Evolutionary conservation across 2,888 invertebrate genomes (phyloP).

Genomic region (Dioctria linearis): DNA sequence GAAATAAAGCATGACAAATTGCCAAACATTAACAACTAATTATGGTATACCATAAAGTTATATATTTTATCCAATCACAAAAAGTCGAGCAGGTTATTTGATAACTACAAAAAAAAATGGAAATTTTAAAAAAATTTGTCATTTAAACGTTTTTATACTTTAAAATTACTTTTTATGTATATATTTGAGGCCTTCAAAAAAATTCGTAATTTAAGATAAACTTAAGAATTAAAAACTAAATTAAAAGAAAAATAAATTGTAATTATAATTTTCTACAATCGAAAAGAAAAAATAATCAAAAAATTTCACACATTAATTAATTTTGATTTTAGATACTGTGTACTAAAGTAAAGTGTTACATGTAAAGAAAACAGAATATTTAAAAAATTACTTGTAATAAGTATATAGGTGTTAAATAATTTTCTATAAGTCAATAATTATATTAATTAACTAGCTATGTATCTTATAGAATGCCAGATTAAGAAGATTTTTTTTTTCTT

Average conservation of each 20-base stretch:
- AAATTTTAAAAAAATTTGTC: conserved; percentile 19
- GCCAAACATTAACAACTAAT: background rate
- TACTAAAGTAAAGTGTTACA: conserved; percentile 37
- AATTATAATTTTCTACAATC: conserved; percentile 43
- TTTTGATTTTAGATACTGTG: conserved; percentile 11
- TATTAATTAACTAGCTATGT: conserved; percentile 43
- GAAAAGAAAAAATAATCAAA: conserved; percentile 5
- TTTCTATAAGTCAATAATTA: conserved; percentile 47
- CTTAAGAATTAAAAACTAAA: conserved; percentile 18
- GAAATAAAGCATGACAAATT: background rate
- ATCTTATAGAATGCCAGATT: conserved; percentile 48
- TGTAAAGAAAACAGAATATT: conserved; percentile 37
- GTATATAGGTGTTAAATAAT: conserved; percentile 44
- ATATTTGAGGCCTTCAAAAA: conserved; percentile 49
- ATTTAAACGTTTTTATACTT: conserved; percentile 44
- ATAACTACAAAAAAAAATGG: conserved; percentile 20
- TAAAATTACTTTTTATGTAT: conserved; percentile 22
- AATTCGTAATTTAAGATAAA: conserved; percentile 38
- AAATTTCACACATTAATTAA: conserved; percentile 24
- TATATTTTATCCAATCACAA: background rate
- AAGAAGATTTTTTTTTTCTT: conserved; percentile 31
- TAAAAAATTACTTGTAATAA: conserved; percentile 18
- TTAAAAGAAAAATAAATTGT: conserved; percentile 27
- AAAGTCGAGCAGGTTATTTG: background rate
- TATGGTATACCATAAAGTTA: background rate